Evolutionary conservation across 2,888 invertebrate species (phyloP), one percentile per base, ranked within the genome.

Genomic region (Meteorus cinctellus): DNA sequence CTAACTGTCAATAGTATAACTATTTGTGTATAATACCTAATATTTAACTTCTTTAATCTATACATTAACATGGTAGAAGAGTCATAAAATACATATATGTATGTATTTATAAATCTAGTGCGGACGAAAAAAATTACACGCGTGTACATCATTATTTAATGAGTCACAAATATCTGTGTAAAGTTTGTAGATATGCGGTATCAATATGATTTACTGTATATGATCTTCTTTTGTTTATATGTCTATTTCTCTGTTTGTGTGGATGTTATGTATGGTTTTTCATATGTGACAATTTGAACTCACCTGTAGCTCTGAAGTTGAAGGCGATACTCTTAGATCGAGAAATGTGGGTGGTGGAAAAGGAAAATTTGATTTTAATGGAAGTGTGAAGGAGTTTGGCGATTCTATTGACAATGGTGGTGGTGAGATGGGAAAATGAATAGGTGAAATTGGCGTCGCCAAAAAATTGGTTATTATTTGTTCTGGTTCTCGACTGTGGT

Each of bases 321-420:
- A 87, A 84, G 86, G 86, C 83, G 85, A 87, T 78, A 84, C 86
- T 85, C 85, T 86, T 82, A 88, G 87, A 81, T 88, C 89, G 79
- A 89, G 87, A 80, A 88, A 86, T 80, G 88, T 86, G 79, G 89
- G 86, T 72, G 88, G 88, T 67, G 88, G 88, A 74, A 88, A 88
- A 14, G 88, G 87, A 79, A 88, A 87, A 76, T 84, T 86, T 72
- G 84, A 81, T 72, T 86, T 86, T 34, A 80, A 79, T 66, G 82
- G 78, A 76, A 80, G 84, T 36, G 82, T 83, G 89, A 90, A 78
- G 89, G 90, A 84, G 89, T 91, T 78, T 90, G 92, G 83, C 90
- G 92, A 86, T 86, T 90, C 86, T 91, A 92, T 79, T 91, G 93
- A 92, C 90, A 93, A 88, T 91, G 93, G 90, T 90, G 92, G 91